Percentiles rank a stretch among this genome's conserved stretches.
phyloP scores from a whole-genome alignment of 1,140 invertebrate genomes.

The Riptortus pedestris region DNA sequence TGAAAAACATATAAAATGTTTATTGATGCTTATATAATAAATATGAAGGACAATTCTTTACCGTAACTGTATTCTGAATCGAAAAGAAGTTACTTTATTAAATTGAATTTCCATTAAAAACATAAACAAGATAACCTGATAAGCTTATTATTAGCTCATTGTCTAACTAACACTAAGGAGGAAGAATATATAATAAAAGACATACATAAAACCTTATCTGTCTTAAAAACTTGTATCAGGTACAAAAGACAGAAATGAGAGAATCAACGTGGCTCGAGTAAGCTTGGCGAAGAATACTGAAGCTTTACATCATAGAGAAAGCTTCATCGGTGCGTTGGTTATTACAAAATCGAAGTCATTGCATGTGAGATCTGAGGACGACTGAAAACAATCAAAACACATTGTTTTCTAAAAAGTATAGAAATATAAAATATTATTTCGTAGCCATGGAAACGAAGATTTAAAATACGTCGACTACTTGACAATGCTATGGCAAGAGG shows the following conservation, averaged over 20 bases:
- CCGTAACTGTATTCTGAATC: no score
- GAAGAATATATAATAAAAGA: no score
- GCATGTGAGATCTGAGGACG: constrained; percentile 12
- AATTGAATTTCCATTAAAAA: no score
- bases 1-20: no score
- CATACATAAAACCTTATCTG: no score
- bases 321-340: constrained; percentile 8
- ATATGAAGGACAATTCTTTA: no score
- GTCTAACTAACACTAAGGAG: no score
- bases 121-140: no score
- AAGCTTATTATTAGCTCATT: no score
- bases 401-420: neutral
- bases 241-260: neutral
- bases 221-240: no score
- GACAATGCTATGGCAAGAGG: neutral
- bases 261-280: neutral
- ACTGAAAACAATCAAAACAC: constrained; percentile 12
- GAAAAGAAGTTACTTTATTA: no score
- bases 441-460: constrained; percentile 16
- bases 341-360: neutral
- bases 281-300: neutral
- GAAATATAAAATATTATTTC: neutral
- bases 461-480: neutral
- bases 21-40: no score
- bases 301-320: neutral